A percentile compares a stretch with the other conserved stretches of the same genome.
Evolutionary conservation across 2,888 invertebrate species (phyloP).

Genomic region (Melanophora roralis): DNA sequence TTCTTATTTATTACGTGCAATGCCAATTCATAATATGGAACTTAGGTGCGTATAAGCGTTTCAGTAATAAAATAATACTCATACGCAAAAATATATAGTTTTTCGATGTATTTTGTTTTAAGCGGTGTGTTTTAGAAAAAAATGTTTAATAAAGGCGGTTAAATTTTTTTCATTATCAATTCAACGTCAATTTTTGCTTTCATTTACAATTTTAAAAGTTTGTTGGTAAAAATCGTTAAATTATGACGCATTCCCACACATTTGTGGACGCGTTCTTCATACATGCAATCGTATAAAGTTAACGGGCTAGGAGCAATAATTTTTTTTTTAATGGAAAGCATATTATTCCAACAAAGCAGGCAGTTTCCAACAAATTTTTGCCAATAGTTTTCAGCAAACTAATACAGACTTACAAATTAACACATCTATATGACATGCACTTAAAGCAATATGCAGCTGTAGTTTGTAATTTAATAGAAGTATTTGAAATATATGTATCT

Average conservation of each 20-base stretch:
- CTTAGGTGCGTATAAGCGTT: no score
- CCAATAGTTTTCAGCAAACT: constrained; percentile 8
- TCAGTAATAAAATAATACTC: no score
- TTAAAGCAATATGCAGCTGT: not conserved
- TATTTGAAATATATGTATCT: constrained; percentile 49
- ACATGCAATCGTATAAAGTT: not conserved
- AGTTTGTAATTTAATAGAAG: constrained; percentile 42
- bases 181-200: not conserved
- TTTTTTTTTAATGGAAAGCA: no score
- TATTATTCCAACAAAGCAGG: constrained; percentile 38
- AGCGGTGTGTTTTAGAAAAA: no score
- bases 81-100: no score
- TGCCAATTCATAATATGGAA: no score
- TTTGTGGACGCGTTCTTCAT: not conserved
- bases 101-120: no score
- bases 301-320: constrained; percentile 4
- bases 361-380: constrained; percentile 37
- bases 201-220: not conserved
- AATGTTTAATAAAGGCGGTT: no score
- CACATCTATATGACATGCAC: not conserved
- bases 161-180: no score
- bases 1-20: no score
- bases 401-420: not conserved
- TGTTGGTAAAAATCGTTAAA: constrained; percentile 13
- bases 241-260: not conserved